These are phyloP conservation scores for Bombus soroeensis DNA, from an alignment of 1,140 invertebrate genomes.

Conservation along the genomic window DNA sequence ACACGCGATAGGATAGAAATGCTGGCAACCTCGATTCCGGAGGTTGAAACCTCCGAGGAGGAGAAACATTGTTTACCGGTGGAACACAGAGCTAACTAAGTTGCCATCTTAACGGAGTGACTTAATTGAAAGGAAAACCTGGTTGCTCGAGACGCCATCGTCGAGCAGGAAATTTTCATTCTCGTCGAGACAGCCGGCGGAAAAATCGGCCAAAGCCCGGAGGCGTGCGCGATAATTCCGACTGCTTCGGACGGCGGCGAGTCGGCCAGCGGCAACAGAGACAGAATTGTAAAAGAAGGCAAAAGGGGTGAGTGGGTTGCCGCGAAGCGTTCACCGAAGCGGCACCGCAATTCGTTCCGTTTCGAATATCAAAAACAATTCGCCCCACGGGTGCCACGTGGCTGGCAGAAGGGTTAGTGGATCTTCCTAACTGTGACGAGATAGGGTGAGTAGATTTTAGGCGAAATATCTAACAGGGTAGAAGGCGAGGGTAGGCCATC, in stretches of 20 bases:
- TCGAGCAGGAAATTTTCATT: too few relatives aligned
- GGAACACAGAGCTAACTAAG: neutral
- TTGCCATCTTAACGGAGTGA: neutral
- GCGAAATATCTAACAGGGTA: slow-evolving; percentile 6
- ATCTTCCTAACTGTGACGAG: slow-evolving; percentile 14
- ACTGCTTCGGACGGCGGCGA: neutral
- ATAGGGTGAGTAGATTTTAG: slow-evolving; percentile 50
- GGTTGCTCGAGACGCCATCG: neutral
- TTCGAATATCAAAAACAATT: slow-evolving; percentile 78
- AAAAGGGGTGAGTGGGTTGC: slow-evolving; percentile 13
- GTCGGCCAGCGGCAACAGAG: neutral
- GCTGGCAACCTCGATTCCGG: neutral
- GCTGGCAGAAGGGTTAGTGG: slow-evolving; percentile 65
- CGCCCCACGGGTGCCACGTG: slow-evolving; percentile 60
- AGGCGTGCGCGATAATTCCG: neutral
- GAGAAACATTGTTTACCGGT: neutral
- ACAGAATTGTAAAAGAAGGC: neutral
- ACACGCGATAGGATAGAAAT: too few relatives aligned
- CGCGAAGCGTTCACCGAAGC: slow-evolving; percentile 53
- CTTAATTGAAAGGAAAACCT: neutral
- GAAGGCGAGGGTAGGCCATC: neutral
- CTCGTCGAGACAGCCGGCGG: too few relatives aligned
- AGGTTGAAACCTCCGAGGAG: neutral
- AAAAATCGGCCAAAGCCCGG: neutral
- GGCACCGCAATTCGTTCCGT: slow-evolving; percentile 69